Conservation (phyloP, 2,888 invertebrate species). For the Gymnoscelis rufifasciata region DNA sequence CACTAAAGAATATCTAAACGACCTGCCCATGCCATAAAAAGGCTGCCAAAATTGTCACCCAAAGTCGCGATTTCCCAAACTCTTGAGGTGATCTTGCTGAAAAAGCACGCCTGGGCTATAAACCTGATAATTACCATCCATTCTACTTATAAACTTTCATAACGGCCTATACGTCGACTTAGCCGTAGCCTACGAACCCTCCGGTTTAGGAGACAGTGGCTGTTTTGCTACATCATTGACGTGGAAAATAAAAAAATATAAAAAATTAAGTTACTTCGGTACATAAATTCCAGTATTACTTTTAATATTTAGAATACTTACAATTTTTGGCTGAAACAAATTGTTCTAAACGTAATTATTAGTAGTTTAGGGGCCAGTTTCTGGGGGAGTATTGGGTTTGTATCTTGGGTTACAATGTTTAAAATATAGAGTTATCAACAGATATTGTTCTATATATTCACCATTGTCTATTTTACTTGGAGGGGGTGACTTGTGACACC, state of each 20-base stretch:
- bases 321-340: no score
- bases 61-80: conserved; percentile 54
- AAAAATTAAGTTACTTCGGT: no score
- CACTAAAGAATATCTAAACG: neutral
- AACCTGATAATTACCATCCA: conserved; percentile 77
- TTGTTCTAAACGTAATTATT: no score
- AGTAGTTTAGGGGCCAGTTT: no score
- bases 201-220: neutral
- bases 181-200: conserved; percentile 47
- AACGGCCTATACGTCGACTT: conserved; percentile 79
- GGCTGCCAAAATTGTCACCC: conserved; percentile 12
- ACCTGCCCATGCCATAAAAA: neutral
- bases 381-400: no score
- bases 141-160: conserved; percentile 79
- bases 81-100: conserved; percentile 65
- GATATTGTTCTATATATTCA: no score
- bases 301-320: no score
- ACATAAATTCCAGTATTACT: no score
- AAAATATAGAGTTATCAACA: no score
- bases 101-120: conserved; percentile 71
- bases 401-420: no score
- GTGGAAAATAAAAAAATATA: neutral
- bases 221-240: neutral
- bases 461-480: no score
- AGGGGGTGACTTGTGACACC: no score